phyloP scores from a whole-genome alignment of 2,888 invertebrate species.

The Priocnemis perturbator region DNA sequence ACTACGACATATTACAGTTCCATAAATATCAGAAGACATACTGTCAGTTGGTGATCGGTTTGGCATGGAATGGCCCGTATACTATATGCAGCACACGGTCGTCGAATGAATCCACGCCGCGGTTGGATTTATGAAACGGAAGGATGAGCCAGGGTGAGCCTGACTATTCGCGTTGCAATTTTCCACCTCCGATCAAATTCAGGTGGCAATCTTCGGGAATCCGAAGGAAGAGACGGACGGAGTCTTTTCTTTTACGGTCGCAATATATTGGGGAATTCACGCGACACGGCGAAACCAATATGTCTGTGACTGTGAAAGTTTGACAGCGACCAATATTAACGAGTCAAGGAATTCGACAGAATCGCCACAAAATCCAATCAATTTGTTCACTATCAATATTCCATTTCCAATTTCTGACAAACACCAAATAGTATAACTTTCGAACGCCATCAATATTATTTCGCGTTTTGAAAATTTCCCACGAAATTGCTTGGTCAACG shows the following conservation, averaged over 20 bases:
- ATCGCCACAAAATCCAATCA: too few relatives aligned
- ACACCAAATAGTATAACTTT: neutral
- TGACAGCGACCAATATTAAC: too few relatives aligned
- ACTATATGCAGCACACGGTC: constrained; percentile 34
- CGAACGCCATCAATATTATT: neutral
- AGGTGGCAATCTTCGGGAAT: neutral
- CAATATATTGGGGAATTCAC: neutral
- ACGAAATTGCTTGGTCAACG: too few relatives aligned
- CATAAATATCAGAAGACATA: too few relatives aligned
- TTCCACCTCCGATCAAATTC: neutral
- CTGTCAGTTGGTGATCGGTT: too few relatives aligned
- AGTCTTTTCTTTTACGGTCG: neutral
- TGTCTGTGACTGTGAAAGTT: too few relatives aligned
- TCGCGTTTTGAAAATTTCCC: too few relatives aligned
- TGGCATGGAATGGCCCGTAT: too few relatives aligned
- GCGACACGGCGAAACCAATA: neutral
- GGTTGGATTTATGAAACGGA: constrained; percentile 55
- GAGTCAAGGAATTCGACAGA: too few relatives aligned
- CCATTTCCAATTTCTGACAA: neutral
- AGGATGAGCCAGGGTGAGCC: constrained; percentile 27
- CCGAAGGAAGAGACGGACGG: too few relatives aligned
- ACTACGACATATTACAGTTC: too few relatives aligned
- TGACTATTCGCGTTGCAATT: neutral
- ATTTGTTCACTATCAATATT: neutral
- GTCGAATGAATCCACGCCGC: constrained; percentile 46